These are phyloP conservation scores for Esox masquinongy DNA, from an alignment of 2,797 vertebrate genomes.

Conservation along the genomic window DNA sequence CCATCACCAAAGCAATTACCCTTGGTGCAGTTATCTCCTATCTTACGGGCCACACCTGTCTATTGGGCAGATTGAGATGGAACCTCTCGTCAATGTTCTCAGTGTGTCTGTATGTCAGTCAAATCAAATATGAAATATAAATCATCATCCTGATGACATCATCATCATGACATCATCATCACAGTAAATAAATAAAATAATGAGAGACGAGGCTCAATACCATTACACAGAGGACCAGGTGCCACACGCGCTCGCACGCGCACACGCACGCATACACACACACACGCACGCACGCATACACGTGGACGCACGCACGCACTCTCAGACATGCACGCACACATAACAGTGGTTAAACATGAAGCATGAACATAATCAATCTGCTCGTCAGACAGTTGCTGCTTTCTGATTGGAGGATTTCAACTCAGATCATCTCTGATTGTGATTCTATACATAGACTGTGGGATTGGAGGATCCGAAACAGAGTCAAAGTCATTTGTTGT, in stretches of 20 bases:
- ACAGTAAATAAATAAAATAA: slow-evolving; percentile 13
- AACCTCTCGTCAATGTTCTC: background rate
- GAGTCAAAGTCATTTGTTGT: slow-evolving; percentile 46
- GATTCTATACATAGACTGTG: slow-evolving; percentile 49
- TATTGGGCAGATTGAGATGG: slow-evolving; percentile 37
- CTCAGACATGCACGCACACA: slow-evolving; percentile 42
- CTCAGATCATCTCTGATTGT: slow-evolving; percentile 47
- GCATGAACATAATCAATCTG: slow-evolving; percentile 61
- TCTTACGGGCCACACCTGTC: slow-evolving; percentile 3
- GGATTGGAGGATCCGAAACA: slow-evolving; percentile 36
- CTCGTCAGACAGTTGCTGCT: slow-evolving; percentile 51
- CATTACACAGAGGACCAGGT: slow-evolving; percentile 61
- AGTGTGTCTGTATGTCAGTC: background rate
- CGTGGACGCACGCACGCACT: slow-evolving; percentile 9
- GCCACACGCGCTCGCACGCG: slow-evolving; percentile 52
- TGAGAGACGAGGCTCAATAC: slow-evolving; percentile 81
- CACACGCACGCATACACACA: slow-evolving; percentile 9
- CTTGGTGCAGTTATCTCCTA: slow-evolving; percentile 39
- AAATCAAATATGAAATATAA: too few relatives aligned
- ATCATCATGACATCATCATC: background rate
- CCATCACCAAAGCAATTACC: slow-evolving; percentile 41
- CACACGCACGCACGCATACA: slow-evolving; percentile 45
- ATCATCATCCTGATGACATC: too few relatives aligned
- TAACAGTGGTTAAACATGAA: slow-evolving; percentile 73
- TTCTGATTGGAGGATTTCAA: slow-evolving; percentile 48